A percentile compares a stretch with the other conserved stretches of the same genome.
These are phyloP conservation scores for Chunga burmeisteri DNA, from an alignment of 2,113 vertebrate species.

Conservation along the genomic window DNA sequence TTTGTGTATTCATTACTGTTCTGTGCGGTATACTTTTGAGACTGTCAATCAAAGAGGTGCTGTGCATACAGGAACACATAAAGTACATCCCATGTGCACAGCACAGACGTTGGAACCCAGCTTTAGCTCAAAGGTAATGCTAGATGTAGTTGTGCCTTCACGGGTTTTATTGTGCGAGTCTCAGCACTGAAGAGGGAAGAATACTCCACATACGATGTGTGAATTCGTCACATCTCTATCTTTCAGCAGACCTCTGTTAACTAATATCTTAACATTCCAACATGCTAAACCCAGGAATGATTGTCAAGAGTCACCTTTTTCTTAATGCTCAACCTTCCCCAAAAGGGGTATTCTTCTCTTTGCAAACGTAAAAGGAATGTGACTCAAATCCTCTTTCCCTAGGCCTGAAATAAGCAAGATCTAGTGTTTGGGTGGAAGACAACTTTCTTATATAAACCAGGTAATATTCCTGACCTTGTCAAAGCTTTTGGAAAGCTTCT, in stretches of 20 bases:
- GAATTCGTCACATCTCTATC: not conserved
- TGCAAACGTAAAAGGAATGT: not conserved
- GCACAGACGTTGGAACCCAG: not conserved
- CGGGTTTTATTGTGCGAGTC: not conserved
- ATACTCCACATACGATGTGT: rapidly evolving
- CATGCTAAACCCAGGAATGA: not conserved
- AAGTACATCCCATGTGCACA: not conserved
- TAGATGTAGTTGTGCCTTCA: not conserved
- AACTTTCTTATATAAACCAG: not conserved
- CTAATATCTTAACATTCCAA: not conserved
- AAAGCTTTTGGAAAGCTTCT: not conserved
- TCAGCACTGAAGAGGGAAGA: not conserved
- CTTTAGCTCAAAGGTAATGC: not conserved
- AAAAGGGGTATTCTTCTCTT: not conserved
- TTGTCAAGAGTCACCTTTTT: not conserved
- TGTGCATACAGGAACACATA: rapidly evolving
- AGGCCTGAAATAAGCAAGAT: not conserved
- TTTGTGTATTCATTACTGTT: not conserved
- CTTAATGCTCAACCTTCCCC: not conserved
- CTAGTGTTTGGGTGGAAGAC: not conserved
- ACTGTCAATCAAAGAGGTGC: rapidly evolving
- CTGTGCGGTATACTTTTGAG: not conserved
- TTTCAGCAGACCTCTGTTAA: not conserved
- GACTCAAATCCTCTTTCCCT: not conserved
- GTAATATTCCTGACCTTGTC: not conserved